Base-by-base conservation (phyloP, 2,888 invertebrate species). In the Lysandra coridon region DNA sequence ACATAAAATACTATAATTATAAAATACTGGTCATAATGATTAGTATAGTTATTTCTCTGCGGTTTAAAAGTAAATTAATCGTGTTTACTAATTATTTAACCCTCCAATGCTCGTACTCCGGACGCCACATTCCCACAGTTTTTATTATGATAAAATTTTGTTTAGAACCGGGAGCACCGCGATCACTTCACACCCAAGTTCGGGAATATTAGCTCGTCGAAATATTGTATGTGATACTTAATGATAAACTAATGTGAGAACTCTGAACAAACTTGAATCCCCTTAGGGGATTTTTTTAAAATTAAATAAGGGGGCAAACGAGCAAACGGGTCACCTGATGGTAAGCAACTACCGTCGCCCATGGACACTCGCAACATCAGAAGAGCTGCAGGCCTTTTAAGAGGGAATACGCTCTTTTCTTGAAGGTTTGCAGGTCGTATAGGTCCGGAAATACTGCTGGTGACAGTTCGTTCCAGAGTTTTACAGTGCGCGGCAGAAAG, bases 131-230 rank as follows among this genome's bases (percentile, higher is more conserved):
- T 76, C 76, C 76, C 76, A 76, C 76, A 76, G 76, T 76, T 76
- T 57, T 30, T 53, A 57, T 23, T 33, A 57, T 5, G 53, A 57
- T 53, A 76, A 53, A 30, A 6, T 76, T 75, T 23, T 75, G 69
- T 69, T 69, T 69, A 44, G 30, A 30, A 49, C 75, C 10, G 44
- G 23, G 40, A 40, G 74, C 14, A 76, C 76, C 76, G 57, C 53
- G 7, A 76, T 76, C 76, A 76, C 30, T 76, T 53, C 53, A 33
- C 76, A 76, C 76, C 76, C 33, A 57, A 76, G 76, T 76, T 57
- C 17, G 12, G 53, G 7, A 76, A 76, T 30, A 30, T 53, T 57
- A 53, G 57, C 37, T 76, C 53, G 33, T 76, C 33, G 57, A 57
- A 53, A 76, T 4, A 17, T 23, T 76, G 76, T 53, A 30, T 75